These are phyloP conservation scores for Thumatha senex DNA, from an alignment of 2,888 invertebrate genomes.

Conservation along the genomic window DNA sequence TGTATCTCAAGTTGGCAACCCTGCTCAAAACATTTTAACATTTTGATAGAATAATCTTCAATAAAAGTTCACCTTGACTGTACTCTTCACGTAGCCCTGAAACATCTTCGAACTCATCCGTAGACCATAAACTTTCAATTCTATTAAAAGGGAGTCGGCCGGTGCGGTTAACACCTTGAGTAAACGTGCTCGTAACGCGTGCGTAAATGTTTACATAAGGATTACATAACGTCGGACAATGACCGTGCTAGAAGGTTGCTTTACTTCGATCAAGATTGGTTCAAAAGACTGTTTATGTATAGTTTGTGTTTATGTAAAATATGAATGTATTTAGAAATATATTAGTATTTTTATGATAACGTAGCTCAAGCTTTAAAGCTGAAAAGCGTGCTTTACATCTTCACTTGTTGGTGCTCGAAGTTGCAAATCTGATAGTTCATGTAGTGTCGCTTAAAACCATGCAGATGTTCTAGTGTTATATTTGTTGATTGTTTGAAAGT, in stretches of 20 bases:
- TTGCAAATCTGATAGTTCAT: too few relatives aligned
- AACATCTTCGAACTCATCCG: conserved; percentile 3
- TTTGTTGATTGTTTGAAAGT: too few relatives aligned
- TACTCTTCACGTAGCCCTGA: conserved; percentile 4
- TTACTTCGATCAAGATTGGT: conserved; percentile 6
- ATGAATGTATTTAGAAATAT: too few relatives aligned
- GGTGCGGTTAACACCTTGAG: conserved; percentile 25
- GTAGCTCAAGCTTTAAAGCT: too few relatives aligned
- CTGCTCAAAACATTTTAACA: not conserved
- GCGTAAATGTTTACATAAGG: conserved; percentile 28
- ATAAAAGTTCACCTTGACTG: conserved; percentile 5
- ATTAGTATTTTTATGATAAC: too few relatives aligned
- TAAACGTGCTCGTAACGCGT: conserved; percentile 19
- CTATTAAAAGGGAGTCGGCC: conserved; percentile 5
- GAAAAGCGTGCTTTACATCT: too few relatives aligned
- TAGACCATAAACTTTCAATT: conserved; percentile 10
- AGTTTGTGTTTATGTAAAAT: not conserved
- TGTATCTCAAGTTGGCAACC: not conserved
- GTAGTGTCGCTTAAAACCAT: too few relatives aligned
- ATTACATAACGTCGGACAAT: conserved; percentile 40
- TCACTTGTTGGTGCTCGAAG: too few relatives aligned
- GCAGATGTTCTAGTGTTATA: too few relatives aligned
- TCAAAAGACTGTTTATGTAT: not conserved
- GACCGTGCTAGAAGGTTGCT: conserved; percentile 38
- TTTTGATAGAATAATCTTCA: not conserved